Evolutionary conservation across 1,140 invertebrate species (phyloP).

Genomic region (Drosophila bocki): DNA sequence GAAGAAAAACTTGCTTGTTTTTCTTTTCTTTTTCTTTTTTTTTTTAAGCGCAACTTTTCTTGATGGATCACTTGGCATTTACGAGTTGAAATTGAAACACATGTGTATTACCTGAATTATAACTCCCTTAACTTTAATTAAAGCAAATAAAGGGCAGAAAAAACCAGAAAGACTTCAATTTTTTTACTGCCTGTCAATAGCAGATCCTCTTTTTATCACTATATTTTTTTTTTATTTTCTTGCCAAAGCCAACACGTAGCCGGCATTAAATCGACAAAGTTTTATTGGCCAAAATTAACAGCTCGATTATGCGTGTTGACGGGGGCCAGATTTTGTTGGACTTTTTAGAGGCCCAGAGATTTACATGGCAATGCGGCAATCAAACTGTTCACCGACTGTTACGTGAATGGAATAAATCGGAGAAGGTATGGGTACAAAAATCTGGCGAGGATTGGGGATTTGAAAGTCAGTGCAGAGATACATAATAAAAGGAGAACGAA

Average conservation of each 20-base stretch:
- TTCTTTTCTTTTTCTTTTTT: background rate
- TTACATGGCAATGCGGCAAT: conserved; percentile 57
- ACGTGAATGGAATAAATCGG: conserved; percentile 59
- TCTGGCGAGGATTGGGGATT: background rate
- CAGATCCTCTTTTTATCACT: conserved; percentile 13
- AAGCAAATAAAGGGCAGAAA: background rate
- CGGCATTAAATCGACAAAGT: conserved; percentile 39
- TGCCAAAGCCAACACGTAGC: conserved; percentile 6
- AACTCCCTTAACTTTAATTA: background rate
- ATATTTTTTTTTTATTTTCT: conserved; percentile 16
- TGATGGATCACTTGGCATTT: conserved; percentile 24
- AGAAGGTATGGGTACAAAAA: conserved; percentile 9
- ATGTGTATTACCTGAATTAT: background rate
- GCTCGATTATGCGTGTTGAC: conserved; percentile 60
- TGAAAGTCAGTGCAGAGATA: conserved; percentile 17
- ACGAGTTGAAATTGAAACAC: background rate
- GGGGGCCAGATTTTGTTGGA: conserved; percentile 39
- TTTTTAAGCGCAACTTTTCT: conserved; percentile 1
- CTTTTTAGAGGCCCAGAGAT: conserved; percentile 32
- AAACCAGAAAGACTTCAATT: background rate
- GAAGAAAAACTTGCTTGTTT: conserved; percentile 32
- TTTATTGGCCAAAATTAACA: conserved; percentile 59
- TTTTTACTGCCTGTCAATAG: conserved; percentile 7
- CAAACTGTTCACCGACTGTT: conserved; percentile 48
- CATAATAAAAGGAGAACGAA: conserved; percentile 27